Evolutionary conservation across 2,113 vertebrate genomes (phyloP).

Genomic region (Aspiorhynchus laticeps): DNA sequence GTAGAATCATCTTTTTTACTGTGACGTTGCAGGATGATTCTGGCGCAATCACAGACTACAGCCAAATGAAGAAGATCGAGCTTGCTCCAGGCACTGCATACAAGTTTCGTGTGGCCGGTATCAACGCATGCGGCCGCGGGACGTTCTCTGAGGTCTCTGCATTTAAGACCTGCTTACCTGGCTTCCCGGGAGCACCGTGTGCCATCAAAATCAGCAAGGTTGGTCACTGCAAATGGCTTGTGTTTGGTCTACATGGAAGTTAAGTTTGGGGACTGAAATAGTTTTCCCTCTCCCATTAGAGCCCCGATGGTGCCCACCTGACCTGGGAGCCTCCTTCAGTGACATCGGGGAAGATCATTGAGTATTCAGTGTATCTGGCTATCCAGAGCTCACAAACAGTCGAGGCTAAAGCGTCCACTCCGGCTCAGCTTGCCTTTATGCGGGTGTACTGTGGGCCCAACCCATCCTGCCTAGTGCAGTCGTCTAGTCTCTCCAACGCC

Average conservation of each 20-base stretch:
- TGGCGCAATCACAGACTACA: slow-evolving; percentile 75
- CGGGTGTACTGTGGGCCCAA: slow-evolving; percentile 83
- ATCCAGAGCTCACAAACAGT: slow-evolving; percentile 79
- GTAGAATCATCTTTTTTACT: background rate
- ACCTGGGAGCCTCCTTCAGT: slow-evolving; percentile 85
- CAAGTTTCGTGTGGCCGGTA: slow-evolving; percentile 81
- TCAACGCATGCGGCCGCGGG: slow-evolving; percentile 81
- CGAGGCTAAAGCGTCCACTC: slow-evolving; percentile 73
- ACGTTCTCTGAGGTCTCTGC: slow-evolving; percentile 83
- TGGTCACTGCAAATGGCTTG: background rate
- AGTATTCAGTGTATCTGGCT: slow-evolving; percentile 83
- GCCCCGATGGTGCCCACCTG: slow-evolving; percentile 82
- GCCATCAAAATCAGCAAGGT: slow-evolving; percentile 88
- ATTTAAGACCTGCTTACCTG: slow-evolving; percentile 84
- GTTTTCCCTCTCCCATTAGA: slow-evolving; percentile 61
- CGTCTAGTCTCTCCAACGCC: slow-evolving; percentile 80
- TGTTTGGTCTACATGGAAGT: background rate
- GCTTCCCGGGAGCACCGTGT: slow-evolving; percentile 83
- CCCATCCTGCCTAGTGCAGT: slow-evolving; percentile 82
- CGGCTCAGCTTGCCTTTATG: slow-evolving; percentile 83
- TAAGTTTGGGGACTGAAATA: background rate
- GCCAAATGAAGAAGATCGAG: slow-evolving; percentile 80
- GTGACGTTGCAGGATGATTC: slow-evolving; percentile 74
- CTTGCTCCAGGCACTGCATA: slow-evolving; percentile 83
- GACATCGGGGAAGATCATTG: slow-evolving; percentile 83